These are phyloP conservation scores for Drosophila kurseongensis DNA, from an alignment of 1,140 invertebrate genomes.

Conservation along the genomic window DNA sequence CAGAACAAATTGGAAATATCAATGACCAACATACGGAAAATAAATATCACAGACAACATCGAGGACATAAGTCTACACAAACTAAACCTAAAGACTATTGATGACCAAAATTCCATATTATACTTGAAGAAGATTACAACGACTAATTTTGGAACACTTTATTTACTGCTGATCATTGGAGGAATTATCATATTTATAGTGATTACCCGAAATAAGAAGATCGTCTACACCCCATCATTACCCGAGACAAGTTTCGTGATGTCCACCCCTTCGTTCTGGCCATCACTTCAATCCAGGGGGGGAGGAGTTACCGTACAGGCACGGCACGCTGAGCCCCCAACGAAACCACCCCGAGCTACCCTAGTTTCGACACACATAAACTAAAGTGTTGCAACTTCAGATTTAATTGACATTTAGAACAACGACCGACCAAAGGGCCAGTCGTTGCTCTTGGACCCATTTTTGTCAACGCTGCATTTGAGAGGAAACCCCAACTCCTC, in stretches of 20 bases:
- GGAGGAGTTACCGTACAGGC: no score
- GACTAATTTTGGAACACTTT: neutral
- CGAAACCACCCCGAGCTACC: no score
- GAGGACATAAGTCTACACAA: neutral
- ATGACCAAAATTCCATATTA: neutral
- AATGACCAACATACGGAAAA: neutral
- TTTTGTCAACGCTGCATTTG: no score
- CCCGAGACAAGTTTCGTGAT: no score
- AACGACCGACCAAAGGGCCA: no score
- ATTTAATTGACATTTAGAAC: no score
- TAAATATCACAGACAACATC: conserved; percentile 1
- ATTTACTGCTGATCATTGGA: neutral
- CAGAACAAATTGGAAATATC: neutral
- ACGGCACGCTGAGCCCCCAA: no score
- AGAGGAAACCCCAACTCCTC: no score
- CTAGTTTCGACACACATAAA: no score
- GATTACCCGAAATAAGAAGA: neutral
- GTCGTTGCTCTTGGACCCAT: no score
- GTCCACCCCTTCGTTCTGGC: neutral
- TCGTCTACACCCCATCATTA: no score
- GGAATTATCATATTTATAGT: neutral
- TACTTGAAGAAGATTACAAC: neutral
- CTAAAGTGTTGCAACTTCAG: no score
- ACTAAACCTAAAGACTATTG: neutral
- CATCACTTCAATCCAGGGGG: conserved; percentile 5